Conservation (phyloP, 92 coral and sea anemone species). For the Paramuricea clavata region DNA sequence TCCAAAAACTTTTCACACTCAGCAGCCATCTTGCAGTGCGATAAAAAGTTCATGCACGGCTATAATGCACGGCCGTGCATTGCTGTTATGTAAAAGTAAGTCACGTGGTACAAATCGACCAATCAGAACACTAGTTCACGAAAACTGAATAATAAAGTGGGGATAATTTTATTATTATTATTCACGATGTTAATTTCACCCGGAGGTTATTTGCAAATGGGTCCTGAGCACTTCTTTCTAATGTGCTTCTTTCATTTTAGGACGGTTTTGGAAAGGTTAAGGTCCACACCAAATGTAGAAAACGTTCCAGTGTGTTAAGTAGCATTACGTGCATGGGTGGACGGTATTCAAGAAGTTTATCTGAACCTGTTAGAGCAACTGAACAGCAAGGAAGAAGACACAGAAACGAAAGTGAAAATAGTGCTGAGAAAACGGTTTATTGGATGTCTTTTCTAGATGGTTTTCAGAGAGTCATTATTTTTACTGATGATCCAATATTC, state of each 20-base stretch:
- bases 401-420: slow-evolving; percentile 64
- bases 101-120: too few species aligned
- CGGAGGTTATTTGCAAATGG: too few species aligned
- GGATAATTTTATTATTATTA: too few species aligned
- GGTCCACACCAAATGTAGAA: slow-evolving; percentile 60
- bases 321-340: slow-evolving; percentile 55
- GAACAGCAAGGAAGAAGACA: slow-evolving; percentile 46
- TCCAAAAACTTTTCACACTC: too few species aligned
- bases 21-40: too few species aligned
- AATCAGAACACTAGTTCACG: too few species aligned
- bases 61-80: too few species aligned
- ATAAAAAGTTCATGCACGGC: too few species aligned
- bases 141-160: too few species aligned
- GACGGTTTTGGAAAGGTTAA: slow-evolving; percentile 76
- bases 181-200: too few species aligned
- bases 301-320: slow-evolving; percentile 57
- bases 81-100: too few species aligned
- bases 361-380: slow-evolving; percentile 32
- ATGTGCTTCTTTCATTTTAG: slow-evolving; percentile 46
- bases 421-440: slow-evolving; percentile 81
- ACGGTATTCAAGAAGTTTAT: neutral
- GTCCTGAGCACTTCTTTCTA: too few species aligned
- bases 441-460: slow-evolving; percentile 91
- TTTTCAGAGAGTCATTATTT: slow-evolving; percentile 83
- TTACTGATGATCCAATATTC: slow-evolving; percentile 75